phyloP scores from a whole-genome alignment of 2,797 vertebrate species.

The Ctenochaetus hawaiiensis region DNA sequence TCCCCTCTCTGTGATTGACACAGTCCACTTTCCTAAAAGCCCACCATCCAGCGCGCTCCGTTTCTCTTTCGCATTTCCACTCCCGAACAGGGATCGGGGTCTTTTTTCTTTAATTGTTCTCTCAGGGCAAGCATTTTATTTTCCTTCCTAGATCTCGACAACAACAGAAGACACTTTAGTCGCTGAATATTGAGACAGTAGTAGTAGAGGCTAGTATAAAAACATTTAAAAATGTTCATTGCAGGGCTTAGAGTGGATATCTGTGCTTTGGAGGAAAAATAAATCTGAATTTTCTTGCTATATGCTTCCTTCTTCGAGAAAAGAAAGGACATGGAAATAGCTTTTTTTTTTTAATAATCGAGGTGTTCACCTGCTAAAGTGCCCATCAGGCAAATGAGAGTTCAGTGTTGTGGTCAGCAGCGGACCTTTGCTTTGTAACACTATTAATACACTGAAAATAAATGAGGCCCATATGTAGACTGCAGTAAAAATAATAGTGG shows the following conservation, averaged over 20 bases:
- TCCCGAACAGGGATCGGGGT: conserved; percentile 3
- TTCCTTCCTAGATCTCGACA: background rate
- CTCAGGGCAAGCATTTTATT: background rate
- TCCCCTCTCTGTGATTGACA: conserved; percentile 63
- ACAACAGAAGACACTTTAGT: background rate
- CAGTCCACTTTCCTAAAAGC: conserved; percentile 54
- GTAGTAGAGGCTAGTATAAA: too few relatives aligned
- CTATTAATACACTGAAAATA: too few relatives aligned
- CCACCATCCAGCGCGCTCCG: conserved; percentile 27
- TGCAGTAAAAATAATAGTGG: too few relatives aligned
- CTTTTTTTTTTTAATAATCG: too few relatives aligned
- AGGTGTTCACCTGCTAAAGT: background rate
- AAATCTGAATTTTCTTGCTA: background rate
- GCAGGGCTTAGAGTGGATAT: background rate
- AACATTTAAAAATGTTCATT: background rate
- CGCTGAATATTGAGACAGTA: background rate
- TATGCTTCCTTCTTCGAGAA: background rate
- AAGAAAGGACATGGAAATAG: background rate
- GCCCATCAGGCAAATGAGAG: too few relatives aligned
- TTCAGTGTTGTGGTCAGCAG: background rate
- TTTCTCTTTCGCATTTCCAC: conserved; percentile 16
- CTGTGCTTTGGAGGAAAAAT: background rate
- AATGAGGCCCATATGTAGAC: too few relatives aligned
- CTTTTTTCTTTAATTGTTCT: background rate
- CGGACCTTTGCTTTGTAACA: background rate